These are phyloP conservation scores for Garrulus glandarius DNA, from an alignment of 2,797 vertebrate species.

Conservation along the genomic window DNA sequence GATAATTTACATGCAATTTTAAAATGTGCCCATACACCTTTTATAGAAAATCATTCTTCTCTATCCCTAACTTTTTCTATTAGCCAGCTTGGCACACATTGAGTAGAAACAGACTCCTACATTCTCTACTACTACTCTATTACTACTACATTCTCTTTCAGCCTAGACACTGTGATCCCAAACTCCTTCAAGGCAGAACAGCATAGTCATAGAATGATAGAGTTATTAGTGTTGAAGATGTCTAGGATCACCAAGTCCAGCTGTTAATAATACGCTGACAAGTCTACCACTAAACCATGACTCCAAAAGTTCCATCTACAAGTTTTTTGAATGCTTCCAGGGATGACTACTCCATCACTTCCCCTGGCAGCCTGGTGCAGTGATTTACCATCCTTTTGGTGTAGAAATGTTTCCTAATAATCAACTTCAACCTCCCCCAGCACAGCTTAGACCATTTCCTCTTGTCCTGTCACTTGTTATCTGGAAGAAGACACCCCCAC, in stretches of 20 bases:
- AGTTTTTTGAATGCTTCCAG: not conserved
- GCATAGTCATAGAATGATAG: not conserved
- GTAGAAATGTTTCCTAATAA: not conserved
- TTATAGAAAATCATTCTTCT: not conserved
- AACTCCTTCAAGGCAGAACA: not conserved
- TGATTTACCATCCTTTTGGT: not conserved
- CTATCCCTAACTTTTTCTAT: not conserved
- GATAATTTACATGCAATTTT: not conserved
- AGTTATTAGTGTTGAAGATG: not conserved
- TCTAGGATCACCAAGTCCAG: not conserved
- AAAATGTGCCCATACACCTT: not conserved
- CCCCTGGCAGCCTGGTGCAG: not conserved
- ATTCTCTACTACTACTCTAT: not conserved
- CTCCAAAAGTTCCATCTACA: not conserved
- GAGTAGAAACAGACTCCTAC: not conserved
- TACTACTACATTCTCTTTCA: not conserved
- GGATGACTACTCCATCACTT: not conserved
- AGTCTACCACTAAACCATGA: rapidly evolving
- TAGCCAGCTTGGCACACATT: not conserved
- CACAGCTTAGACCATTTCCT: not conserved
- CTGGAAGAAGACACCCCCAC: not conserved
- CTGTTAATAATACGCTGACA: not conserved
- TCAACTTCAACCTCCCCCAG: not conserved
- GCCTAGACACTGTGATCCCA: not conserved
- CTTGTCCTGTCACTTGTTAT: not conserved